Conservation (phyloP, 2,888 invertebrate species). For the Chironomus tentans region DNA sequence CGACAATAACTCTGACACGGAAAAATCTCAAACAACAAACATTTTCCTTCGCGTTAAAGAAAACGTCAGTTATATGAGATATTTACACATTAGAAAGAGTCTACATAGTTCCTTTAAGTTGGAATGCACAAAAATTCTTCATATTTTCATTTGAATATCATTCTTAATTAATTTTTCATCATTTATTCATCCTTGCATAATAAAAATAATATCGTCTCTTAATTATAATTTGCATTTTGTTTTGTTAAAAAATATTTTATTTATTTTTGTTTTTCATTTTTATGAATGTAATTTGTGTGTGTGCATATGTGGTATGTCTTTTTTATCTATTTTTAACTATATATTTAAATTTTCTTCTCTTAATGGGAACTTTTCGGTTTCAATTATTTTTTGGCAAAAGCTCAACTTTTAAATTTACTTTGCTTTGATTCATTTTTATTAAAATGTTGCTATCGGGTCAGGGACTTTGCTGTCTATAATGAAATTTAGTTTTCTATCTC, state of each 20-base stretch:
- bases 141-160: no score
- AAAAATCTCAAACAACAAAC: no score
- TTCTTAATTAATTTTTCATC: background rate
- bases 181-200: background rate
- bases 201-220: background rate
- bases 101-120: background rate
- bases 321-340: background rate
- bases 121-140: background rate
- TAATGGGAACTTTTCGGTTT: background rate
- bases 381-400: constrained; percentile 6
- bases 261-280: background rate
- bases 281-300: background rate
- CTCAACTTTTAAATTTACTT: background rate
- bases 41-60: no score
- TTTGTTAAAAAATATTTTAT: constrained; percentile 5
- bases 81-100: no score
- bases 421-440: no score
- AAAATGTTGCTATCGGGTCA: no score
- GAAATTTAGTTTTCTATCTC: no score
- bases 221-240: background rate
- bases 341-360: constrained; percentile 1
- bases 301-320: background rate
- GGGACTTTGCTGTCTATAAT: no score
- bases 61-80: no score
- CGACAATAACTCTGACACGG: no score